phyloP scores from a whole-genome alignment of 1,140 invertebrate species.

The Goniozus legneri region DNA sequence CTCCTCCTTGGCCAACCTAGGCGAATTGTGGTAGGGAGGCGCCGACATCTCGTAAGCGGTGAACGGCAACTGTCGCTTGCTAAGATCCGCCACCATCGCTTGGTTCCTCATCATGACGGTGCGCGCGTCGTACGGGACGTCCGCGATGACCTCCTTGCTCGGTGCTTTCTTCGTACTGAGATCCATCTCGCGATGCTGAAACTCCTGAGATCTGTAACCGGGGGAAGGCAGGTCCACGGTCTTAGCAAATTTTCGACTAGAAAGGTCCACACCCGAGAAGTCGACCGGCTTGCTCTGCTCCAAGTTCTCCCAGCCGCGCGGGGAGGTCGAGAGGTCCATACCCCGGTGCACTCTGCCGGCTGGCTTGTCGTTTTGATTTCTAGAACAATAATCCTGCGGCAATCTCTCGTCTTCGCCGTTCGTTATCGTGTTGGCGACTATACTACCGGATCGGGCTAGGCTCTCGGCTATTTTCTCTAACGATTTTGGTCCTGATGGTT shows the following conservation, averaged over 20 bases:
- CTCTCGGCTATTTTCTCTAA: slow-evolving; percentile 50
- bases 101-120: slow-evolving; percentile 46
- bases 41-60: slow-evolving; percentile 37
- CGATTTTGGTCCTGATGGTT: slow-evolving; percentile 37
- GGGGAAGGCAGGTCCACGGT: slow-evolving; percentile 26
- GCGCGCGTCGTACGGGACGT: slow-evolving; percentile 38
- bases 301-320: slow-evolving; percentile 36
- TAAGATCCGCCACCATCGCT: slow-evolving; percentile 45
- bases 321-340: slow-evolving; percentile 44
- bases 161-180: slow-evolving; percentile 41
- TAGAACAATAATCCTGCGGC: slow-evolving; percentile 27
- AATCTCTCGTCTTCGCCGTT: slow-evolving; percentile 34
- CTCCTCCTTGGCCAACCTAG: slow-evolving; percentile 37
- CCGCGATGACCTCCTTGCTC: slow-evolving; percentile 29
- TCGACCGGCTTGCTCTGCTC: slow-evolving; percentile 39
- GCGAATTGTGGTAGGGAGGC: slow-evolving; percentile 30
- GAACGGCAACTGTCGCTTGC: slow-evolving; percentile 44
- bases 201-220: slow-evolving; percentile 37
- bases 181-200: slow-evolving; percentile 49
- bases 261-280: slow-evolving; percentile 50
- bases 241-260: slow-evolving; percentile 41
- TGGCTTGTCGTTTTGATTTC: slow-evolving; percentile 24
- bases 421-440: slow-evolving; percentile 15
- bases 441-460: slow-evolving; percentile 34
- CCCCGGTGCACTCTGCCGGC: slow-evolving; percentile 28